Evolutionary conservation across 2,113 vertebrate species (phyloP), one percentile per base, ranked within the genome.

Genomic region (Bettongia penicillata): DNA sequence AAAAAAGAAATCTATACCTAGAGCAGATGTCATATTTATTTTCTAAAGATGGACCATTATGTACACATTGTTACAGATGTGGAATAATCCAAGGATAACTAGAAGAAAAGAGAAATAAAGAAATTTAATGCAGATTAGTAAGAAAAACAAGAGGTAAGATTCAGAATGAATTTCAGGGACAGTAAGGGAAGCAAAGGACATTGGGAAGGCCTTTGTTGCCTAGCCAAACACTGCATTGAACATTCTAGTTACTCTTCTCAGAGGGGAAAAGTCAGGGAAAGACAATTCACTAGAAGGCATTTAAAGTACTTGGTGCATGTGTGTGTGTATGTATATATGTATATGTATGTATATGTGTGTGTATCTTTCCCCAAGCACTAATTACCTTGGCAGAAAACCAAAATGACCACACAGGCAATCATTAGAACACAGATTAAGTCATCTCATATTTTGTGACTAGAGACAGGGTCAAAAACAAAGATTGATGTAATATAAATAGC

Each of bases 1-100:
- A 98, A 98, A 91, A 97, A 98, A 98, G 51, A 89, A 96, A 97
- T 51, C 98, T 98, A 98, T 98, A 98, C 97, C 98, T 98, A 99
- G 90, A 97, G 95, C 96, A 97, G 98, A 93, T 68, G 97, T 84
- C 93, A 98, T 98, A 98, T 96, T 96, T 98, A 98, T 98, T 98
- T 97, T 97, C 97, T 98, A 98, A 98, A 98, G 98, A 95, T 96
- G 98, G 96, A 93, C 97, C 98, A 97, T 97, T 98, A 98, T 61
- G 96, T 97, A 98, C 96, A 98, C 55, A 98, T 91, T 98, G 95
- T 97, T 98, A 99, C 91, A 98, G 98, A 91, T 52, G 97, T 96
- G 98, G 95, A 98, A 98, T 98, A 98, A 98, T 99, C 97, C 98
- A 98, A 98, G 98, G 96, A 98, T 97, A 99, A 98, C 98, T 99